Percentiles rank a stretch among this genome's conserved stretches.
Conservation (phyloP, 2,888 invertebrate species). For the Acrobasis consociella region DNA sequence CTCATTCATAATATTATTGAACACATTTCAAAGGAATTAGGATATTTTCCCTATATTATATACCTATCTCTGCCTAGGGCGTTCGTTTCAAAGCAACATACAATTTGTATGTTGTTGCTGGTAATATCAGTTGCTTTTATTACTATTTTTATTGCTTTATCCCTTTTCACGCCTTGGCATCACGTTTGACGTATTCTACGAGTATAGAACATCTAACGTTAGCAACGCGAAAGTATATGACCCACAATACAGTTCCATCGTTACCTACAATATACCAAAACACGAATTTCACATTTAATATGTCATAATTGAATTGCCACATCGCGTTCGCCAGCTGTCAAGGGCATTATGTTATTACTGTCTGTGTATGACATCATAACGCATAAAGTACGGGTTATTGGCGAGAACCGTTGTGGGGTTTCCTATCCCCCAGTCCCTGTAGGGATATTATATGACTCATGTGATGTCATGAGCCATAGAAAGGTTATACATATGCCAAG, state of each 20-base stretch:
- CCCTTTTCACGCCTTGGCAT: too few species aligned
- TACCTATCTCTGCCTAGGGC: too few species aligned
- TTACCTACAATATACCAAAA: neutral
- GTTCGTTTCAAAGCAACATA: too few species aligned
- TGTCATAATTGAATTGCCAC: conserved; percentile 35
- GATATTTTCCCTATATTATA: neutral
- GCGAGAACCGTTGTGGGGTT: conserved; percentile 21
- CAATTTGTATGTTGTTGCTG: too few species aligned
- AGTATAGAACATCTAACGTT: too few species aligned
- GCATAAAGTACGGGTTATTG: conserved; percentile 20
- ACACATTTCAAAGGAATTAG: neutral
- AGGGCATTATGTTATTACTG: conserved; percentile 22
- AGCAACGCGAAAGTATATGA: neutral
- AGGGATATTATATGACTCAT: conserved; percentile 19
- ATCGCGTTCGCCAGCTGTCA: conserved; percentile 42
- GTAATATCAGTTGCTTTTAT: too few species aligned
- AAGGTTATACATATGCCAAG: conserved; percentile 1
- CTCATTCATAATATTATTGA: neutral
- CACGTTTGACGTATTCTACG: too few species aligned
- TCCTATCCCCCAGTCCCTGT: conserved; percentile 12
- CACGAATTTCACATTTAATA: conserved; percentile 34
- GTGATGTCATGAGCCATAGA: neutral
- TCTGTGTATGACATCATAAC: conserved; percentile 24
- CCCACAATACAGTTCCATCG: conserved; percentile 6
- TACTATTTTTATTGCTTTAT: too few species aligned